Conservation (phyloP, 2,888 invertebrate species). For the Hirtodrosophila duncani region DNA sequence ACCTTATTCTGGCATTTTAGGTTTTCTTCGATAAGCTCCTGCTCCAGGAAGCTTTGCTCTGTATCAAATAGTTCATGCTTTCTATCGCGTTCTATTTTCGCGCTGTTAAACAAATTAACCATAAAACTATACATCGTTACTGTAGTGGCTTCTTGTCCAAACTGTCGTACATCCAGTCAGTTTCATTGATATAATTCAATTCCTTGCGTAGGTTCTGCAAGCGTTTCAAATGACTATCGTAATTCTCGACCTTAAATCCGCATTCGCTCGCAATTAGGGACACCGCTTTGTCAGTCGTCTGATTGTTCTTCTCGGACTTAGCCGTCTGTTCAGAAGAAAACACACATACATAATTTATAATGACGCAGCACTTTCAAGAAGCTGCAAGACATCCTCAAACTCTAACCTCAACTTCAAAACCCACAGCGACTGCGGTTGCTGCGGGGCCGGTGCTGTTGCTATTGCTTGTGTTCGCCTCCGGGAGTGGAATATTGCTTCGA, state of each 20-base stretch:
- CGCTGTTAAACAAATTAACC: not conserved
- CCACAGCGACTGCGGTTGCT: too few relatives aligned
- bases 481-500: too few relatives aligned
- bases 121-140: constrained; percentile 26
- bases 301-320: constrained; percentile 42
- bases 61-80: constrained; percentile 79
- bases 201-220: constrained; percentile 86
- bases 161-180: constrained; percentile 88
- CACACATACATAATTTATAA: too few relatives aligned
- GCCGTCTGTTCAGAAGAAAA: constrained; percentile 25
- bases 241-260: constrained; percentile 79
- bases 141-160: constrained; percentile 80
- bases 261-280: constrained; percentile 65
- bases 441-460: too few relatives aligned
- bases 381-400: too few relatives aligned
- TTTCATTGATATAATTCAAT: constrained; percentile 86
- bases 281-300: constrained; percentile 62
- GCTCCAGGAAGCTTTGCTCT: constrained; percentile 78
- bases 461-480: too few relatives aligned
- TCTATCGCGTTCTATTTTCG: constrained; percentile 73
- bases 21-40: constrained; percentile 52
- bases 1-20: not conserved
- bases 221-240: constrained; percentile 85
- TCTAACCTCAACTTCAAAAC: not conserved
- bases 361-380: too few relatives aligned